These are phyloP conservation scores for Paratilapia polleni DNA, from an alignment of 2,113 vertebrate species.

Conservation along the genomic window DNA sequence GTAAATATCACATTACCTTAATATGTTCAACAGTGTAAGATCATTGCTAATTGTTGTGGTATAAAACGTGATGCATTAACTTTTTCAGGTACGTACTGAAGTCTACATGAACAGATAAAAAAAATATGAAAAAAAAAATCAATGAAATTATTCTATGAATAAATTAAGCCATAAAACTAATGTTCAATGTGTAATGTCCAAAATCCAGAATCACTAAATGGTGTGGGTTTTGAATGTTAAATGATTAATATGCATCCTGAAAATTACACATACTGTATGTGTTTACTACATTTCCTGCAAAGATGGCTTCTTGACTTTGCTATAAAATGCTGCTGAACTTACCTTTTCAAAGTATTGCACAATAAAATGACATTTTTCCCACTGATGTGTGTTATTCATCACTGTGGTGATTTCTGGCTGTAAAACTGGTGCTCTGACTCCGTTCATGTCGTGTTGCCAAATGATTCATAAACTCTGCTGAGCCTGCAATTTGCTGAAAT, in stretches of 20 bases:
- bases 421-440: slow-evolving; percentile 61
- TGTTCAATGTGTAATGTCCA: no score
- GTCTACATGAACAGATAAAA: background rate
- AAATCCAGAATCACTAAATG: background rate
- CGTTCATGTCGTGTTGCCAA: slow-evolving; percentile 65
- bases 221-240: background rate
- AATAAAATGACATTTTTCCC: slow-evolving; percentile 49
- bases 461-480: slow-evolving; percentile 75
- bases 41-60: background rate
- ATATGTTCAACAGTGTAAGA: slow-evolving; percentile 41
- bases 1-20: slow-evolving; percentile 62
- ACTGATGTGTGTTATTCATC: slow-evolving; percentile 54
- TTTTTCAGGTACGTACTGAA: background rate
- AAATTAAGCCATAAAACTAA: background rate
- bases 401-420: slow-evolving; percentile 36
- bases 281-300: slow-evolving; percentile 5
- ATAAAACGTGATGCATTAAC: background rate
- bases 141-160: background rate
- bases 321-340: slow-evolving; percentile 38
- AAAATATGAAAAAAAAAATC: background rate
- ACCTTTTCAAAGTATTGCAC: slow-evolving; percentile 23
- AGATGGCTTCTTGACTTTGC: slow-evolving; percentile 9
- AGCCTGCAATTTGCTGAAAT: slow-evolving; percentile 61
- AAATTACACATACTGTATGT: background rate
- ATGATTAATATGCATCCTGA: background rate